A percentile compares a stretch with the other conserved stretches of the same genome.
These are phyloP conservation scores for Forbesichthys papilliferus DNA, from an alignment of 2,113 vertebrate species.

Conservation along the genomic window DNA sequence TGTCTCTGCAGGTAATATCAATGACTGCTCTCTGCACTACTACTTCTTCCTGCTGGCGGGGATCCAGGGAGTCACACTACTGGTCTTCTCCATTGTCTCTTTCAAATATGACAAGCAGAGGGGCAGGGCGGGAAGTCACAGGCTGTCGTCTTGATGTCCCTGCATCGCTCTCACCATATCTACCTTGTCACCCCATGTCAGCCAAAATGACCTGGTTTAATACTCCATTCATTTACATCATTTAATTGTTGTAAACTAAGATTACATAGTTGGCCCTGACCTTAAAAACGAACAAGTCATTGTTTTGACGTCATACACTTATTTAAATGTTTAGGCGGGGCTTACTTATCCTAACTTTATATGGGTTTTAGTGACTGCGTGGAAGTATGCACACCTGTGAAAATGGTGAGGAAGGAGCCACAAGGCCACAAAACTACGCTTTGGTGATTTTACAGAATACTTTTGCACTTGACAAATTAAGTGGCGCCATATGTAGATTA, in stretches of 20 bases:
- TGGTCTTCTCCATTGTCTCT: slow-evolving; percentile 91
- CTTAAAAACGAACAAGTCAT: no score
- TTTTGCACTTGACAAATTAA: slow-evolving; percentile 52
- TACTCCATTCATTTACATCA: slow-evolving; percentile 2
- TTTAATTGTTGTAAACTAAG: slow-evolving; percentile 5
- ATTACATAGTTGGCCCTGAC: background rate
- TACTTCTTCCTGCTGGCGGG: slow-evolving; percentile 96
- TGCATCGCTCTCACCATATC: slow-evolving; percentile 10
- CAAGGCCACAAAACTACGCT: slow-evolving; percentile 35
- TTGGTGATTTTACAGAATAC: slow-evolving; percentile 20
- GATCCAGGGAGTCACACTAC: slow-evolving; percentile 88
- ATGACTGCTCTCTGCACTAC: slow-evolving; percentile 90
- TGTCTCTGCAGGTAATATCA: slow-evolving; percentile 86
- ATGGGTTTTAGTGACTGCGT: slow-evolving; percentile 16
- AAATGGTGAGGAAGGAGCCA: slow-evolving; percentile 12
- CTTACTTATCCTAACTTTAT: slow-evolving; percentile 5
- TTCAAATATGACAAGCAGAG: slow-evolving; percentile 87
- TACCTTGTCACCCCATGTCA: slow-evolving; percentile 25
- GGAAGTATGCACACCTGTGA: slow-evolving; percentile 7
- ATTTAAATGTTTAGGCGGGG: slow-evolving; percentile 20
- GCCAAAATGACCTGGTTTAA: slow-evolving; percentile 28
- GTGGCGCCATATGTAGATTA: slow-evolving; percentile 25
- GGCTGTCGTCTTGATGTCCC: slow-evolving; percentile 40
- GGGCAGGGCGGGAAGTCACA: slow-evolving; percentile 44
- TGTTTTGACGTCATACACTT: slow-evolving; percentile 24